Evolutionary conservation across 2,797 vertebrate genomes (phyloP), one percentile per base, ranked within the genome.

Genomic region (Silurus aristotelis): DNA sequence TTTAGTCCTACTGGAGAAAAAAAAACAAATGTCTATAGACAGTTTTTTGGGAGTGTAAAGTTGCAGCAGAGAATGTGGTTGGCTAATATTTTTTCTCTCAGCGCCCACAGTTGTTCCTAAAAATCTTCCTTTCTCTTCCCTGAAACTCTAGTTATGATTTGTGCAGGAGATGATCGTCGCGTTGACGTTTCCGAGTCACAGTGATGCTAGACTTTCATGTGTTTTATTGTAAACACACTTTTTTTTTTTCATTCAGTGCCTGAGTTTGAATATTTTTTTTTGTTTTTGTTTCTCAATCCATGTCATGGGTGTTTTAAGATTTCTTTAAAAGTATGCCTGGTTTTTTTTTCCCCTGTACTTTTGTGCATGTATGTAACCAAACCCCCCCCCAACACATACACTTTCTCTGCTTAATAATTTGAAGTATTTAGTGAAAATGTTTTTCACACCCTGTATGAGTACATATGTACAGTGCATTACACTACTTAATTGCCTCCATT

Each of bases 241-340:
- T 56, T 1, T 15, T 10, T 43, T 55, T 19, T 5, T 3, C 76
- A 31, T 43, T 78, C 58, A 78, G 58, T 78, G 58, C 31, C 58
- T 22, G 58, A 61, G 76, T 78, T 61, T 79, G 58, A n/a, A 46
- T 61, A 19, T 63, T 31, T 79, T 38, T 38, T 38, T 31, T 38
- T 78, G 56, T 78, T 78, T 60, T 78, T 43, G 72, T 87, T 58
- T 87, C 61, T 87, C n/a, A 15, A 22, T 48, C 66, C 79, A 64
- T 89, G 89, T 89, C 89, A 85, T 90, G 81, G 38, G 79, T 88
- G 61, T 89, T 90, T 90, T 84, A 88, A 77, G 82, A 89, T 89
- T 91, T 43, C 38, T 72, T 79, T 61, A 61, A 22, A 60, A 38
- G 1, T 31, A 20, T 77, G 58, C 71, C 86, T 3, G 1, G 3